These are phyloP conservation scores for Uropetala carovei DNA, from an alignment of 2,888 invertebrate species.

Conservation along the genomic window DNA sequence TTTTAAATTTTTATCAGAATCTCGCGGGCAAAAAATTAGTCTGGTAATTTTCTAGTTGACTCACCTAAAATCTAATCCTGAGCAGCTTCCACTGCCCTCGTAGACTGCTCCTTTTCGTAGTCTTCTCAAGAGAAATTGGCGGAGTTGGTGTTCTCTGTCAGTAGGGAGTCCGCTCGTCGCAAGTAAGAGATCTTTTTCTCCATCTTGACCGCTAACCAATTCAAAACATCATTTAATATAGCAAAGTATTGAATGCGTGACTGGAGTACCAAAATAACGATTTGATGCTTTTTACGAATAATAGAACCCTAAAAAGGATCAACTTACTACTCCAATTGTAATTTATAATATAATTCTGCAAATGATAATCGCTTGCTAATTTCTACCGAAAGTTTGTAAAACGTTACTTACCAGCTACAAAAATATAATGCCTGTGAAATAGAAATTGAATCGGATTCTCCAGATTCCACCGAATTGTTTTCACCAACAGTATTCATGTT, in stretches of 20 bases:
- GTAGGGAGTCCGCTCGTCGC: slow-evolving; percentile 64
- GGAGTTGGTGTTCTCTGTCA: slow-evolving; percentile 67
- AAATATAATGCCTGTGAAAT: slow-evolving; percentile 50
- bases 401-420: background rate
- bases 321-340: background rate
- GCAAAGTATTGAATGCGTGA: too few species aligned
- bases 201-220: background rate
- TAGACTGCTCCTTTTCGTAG: slow-evolving; percentile 68
- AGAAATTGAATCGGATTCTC: slow-evolving; percentile 13
- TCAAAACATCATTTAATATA: background rate
- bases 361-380: background rate
- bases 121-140: slow-evolving; percentile 67
- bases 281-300: background rate
- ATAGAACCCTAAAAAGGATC: background rate
- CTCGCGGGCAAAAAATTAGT: too few species aligned
- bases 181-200: slow-evolving; percentile 43
- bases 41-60: background rate
- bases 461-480: background rate
- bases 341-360: background rate
- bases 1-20: too few species aligned
- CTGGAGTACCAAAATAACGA: background rate
- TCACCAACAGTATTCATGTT: slow-evolving; percentile 33
- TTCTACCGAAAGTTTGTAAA: background rate
- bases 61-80: slow-evolving; percentile 68
- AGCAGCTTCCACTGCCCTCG: slow-evolving; percentile 67